Conservation (phyloP, 2,888 invertebrate genomes). For the Schizotus pectinicornis region DNA sequence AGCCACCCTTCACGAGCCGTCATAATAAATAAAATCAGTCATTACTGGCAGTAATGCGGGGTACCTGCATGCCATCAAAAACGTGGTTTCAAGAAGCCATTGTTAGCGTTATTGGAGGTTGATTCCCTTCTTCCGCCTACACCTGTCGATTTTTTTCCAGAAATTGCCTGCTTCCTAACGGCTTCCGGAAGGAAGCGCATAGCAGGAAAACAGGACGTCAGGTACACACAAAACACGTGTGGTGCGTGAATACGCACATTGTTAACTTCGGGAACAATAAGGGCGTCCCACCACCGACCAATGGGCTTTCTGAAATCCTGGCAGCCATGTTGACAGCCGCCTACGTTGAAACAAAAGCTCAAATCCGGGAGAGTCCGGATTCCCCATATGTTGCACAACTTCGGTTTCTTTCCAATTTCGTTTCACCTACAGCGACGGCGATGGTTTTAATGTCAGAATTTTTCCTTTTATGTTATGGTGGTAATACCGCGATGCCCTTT, state of each 20-base stretch:
- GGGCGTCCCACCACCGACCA: slow-evolving; percentile 43
- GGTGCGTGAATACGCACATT: slow-evolving; percentile 24
- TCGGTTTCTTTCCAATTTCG: slow-evolving; percentile 5
- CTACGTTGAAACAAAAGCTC: slow-evolving; percentile 43
- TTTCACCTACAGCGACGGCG: slow-evolving; percentile 3
- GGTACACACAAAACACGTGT: slow-evolving; percentile 18
- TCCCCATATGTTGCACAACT: slow-evolving; percentile 13
- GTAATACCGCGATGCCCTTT: slow-evolving; percentile 9
- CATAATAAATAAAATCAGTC: slow-evolving; percentile 12
- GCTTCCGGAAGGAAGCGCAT: background rate
- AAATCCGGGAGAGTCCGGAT: slow-evolving; percentile 19
- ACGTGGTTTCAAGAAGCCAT: slow-evolving; percentile 13
- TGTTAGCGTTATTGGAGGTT: slow-evolving; percentile 6
- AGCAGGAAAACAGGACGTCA: slow-evolving; percentile 23
- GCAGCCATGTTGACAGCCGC: slow-evolving; percentile 47
- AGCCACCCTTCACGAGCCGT: slow-evolving; percentile 4
- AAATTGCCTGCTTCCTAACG: background rate
- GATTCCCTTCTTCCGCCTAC: background rate
- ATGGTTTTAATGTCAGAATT: background rate
- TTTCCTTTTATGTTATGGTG: slow-evolving; percentile 1
- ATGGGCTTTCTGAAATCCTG: slow-evolving; percentile 39
- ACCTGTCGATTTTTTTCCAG: slow-evolving; percentile 8
- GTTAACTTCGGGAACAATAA: slow-evolving; percentile 29
- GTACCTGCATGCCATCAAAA: slow-evolving; percentile 17
- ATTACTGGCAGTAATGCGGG: slow-evolving; percentile 13